Percentiles rank a stretch among this genome's conserved stretches.
Conservation (phyloP, 2,113 vertebrate genomes). For the Cephalopholis sonnerati region DNA sequence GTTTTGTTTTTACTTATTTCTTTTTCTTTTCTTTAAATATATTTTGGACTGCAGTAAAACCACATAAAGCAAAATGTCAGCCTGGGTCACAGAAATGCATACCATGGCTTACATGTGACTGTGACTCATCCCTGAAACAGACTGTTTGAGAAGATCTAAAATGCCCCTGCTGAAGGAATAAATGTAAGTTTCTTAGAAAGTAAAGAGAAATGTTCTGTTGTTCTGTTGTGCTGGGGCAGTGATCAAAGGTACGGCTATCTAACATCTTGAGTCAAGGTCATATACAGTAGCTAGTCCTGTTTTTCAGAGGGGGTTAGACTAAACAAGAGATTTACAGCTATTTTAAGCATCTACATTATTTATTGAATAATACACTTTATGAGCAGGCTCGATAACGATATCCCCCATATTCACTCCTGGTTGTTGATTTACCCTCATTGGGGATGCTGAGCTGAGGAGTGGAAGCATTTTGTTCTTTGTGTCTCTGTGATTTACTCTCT, state of each 20-base stretch:
- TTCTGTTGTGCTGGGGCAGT: not conserved
- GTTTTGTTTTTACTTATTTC: no score
- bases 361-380: conserved; percentile 16
- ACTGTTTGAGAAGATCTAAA: not conserved
- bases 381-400: not conserved
- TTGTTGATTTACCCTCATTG: conserved; percentile 56
- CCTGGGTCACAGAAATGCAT: not conserved
- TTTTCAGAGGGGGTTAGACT: not conserved
- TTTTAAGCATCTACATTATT: conserved; percentile 8
- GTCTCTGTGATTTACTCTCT: conserved; percentile 70
- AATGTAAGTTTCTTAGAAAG: not conserved
- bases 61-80: not conserved
- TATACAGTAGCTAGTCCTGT: not conserved
- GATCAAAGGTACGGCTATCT: not conserved
- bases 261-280: not conserved
- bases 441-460: conserved; percentile 52
- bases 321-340: conserved; percentile 12
- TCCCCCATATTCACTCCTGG: conserved; percentile 9
- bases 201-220: not conserved
- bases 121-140: not conserved
- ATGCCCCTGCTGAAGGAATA: not conserved
- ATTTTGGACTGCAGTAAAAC: not conserved
- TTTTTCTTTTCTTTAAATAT: not conserved
- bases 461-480: conserved; percentile 62
- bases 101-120: not conserved